phyloP scores from a whole-genome alignment of 2,797 vertebrate species.

The Meda fulgida region DNA sequence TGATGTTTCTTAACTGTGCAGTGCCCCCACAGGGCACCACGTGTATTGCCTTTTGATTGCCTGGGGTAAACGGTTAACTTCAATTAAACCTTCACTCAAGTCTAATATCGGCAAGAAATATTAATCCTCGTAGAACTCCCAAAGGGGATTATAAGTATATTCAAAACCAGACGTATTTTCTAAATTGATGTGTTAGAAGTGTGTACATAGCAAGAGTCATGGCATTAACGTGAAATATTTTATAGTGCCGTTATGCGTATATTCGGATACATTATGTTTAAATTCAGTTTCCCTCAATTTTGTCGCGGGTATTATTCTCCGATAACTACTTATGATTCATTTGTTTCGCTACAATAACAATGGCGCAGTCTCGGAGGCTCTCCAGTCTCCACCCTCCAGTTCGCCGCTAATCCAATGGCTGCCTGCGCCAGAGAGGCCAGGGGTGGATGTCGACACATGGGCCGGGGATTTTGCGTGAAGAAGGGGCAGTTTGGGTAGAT shows the following conservation, averaged over 20 bases:
- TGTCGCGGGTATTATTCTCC: constrained; percentile 38
- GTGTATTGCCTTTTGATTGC: constrained; percentile 76
- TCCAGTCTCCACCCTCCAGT: constrained; percentile 77
- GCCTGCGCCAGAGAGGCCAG: constrained; percentile 76
- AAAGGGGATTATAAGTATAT: not conserved
- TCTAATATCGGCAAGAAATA: not conserved
- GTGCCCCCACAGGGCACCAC: constrained; percentile 75
- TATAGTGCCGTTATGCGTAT: not conserved
- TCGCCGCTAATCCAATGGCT: constrained; percentile 81
- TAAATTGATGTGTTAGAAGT: not conserved
- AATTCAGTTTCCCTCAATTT: not conserved
- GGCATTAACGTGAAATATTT: not conserved
- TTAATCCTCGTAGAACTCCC: not conserved
- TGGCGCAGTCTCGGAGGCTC: constrained; percentile 80
- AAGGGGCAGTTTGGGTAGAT: constrained; percentile 4
- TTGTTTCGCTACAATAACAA: constrained; percentile 69
- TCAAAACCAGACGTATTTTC: not conserved
- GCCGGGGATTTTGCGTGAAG: constrained; percentile 38
- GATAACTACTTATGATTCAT: constrained; percentile 60
- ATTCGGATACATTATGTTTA: not conserved
- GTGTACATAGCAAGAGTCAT: constrained; percentile 31
- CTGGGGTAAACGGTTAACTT: constrained; percentile 80
- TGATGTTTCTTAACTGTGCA: constrained; percentile 55
- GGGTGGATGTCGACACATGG: constrained; percentile 70
- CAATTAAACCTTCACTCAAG: constrained; percentile 74